These are phyloP conservation scores for Brienomyrus longianalis DNA, from an alignment of 2,113 vertebrate genomes.

Conservation along the genomic window DNA sequence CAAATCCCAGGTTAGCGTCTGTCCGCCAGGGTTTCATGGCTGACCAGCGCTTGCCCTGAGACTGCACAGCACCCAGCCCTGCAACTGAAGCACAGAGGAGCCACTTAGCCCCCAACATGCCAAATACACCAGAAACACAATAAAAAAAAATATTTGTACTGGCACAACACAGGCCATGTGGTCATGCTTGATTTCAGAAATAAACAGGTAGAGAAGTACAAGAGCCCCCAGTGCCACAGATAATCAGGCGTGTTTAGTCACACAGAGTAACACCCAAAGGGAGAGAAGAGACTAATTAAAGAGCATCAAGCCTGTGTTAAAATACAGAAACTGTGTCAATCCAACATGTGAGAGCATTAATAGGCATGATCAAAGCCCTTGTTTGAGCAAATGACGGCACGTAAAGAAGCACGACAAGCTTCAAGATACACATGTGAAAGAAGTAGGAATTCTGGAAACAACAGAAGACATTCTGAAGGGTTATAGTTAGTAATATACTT, in stretches of 20 bases:
- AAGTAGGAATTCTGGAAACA: neutral
- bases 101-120: slow-evolving; percentile 23
- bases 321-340: neutral
- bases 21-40: slow-evolving; percentile 63
- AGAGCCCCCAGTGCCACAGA: neutral
- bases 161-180: neutral
- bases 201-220: neutral
- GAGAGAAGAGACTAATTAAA: neutral
- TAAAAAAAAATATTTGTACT: neutral
- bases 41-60: slow-evolving; percentile 47
- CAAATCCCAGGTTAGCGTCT: slow-evolving; percentile 56
- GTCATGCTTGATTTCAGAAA: neutral
- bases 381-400: neutral
- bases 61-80: slow-evolving; percentile 49
- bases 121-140: slow-evolving; percentile 3
- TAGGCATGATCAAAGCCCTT: neutral
- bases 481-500: neutral
- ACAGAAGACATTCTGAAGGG: neutral
- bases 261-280: neutral
- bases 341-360: neutral
- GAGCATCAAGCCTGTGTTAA: neutral
- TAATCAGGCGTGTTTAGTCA: neutral
- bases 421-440: neutral
- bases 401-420: neutral
- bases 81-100: slow-evolving; percentile 30